phyloP scores from a whole-genome alignment of 2,113 vertebrate genomes.

The Fulmarus glacialis region DNA sequence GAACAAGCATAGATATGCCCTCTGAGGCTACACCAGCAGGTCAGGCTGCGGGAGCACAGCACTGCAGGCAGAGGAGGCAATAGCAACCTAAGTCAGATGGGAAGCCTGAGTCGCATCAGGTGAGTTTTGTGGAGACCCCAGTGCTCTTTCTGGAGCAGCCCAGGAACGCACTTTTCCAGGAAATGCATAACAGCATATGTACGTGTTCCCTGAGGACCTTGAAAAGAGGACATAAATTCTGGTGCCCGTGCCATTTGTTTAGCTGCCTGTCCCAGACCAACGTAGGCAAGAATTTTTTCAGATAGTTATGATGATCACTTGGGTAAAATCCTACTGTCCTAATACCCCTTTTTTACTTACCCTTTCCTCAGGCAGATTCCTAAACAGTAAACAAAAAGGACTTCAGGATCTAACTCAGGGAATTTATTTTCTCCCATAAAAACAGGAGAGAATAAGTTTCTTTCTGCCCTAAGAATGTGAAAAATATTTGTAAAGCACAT shows the following conservation, averaged over 20 bases:
- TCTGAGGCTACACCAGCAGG: fast-evolving
- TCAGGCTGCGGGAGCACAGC: background rate
- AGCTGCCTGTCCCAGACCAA: background rate
- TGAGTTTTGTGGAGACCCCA: background rate
- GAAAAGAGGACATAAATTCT: background rate
- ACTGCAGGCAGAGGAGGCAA: fast-evolving
- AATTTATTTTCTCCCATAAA: background rate
- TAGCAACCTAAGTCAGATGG: background rate
- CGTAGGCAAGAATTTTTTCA: background rate
- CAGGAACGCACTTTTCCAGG: background rate
- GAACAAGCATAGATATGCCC: too few relatives aligned
- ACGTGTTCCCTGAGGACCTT: background rate
- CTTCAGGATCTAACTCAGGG: background rate
- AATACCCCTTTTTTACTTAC: background rate
- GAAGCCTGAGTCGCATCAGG: background rate
- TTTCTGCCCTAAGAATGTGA: background rate
- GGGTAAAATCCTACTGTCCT: background rate
- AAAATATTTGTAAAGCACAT: background rate
- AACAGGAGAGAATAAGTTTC: background rate
- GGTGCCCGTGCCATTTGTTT: background rate
- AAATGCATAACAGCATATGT: fast-evolving
- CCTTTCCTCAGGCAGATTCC: background rate
- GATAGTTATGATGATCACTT: background rate
- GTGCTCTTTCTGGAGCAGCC: background rate
- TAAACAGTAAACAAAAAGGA: background rate